phyloP scores from a whole-genome alignment of 2,888 invertebrate genomes.

The Leucophenga montana region DNA sequence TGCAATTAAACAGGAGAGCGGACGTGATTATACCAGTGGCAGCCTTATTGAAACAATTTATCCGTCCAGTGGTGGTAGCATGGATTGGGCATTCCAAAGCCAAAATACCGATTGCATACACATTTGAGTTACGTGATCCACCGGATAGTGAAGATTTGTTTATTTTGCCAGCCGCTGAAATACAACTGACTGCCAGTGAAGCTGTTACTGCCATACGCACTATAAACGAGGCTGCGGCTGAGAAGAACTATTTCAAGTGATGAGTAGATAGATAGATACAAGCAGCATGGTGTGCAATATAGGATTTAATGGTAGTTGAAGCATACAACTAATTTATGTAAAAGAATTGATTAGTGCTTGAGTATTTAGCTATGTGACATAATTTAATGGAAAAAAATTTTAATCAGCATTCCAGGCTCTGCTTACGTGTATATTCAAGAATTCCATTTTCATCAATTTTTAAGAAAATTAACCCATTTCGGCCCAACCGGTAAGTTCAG shows the following conservation, averaged over 20 bases:
- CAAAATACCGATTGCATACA: slow-evolving; percentile 70
- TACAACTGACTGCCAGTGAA: slow-evolving; percentile 69
- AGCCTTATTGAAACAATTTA: slow-evolving; percentile 72
- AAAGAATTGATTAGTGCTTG: no score
- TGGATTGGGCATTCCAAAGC: slow-evolving; percentile 69
- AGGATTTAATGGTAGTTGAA: no score
- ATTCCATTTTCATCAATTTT: no score
- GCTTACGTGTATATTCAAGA: no score
- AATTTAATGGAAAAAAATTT: no score
- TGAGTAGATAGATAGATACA: neutral
- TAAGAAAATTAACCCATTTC: no score
- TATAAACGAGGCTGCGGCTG: slow-evolving; percentile 67
- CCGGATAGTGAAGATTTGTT: slow-evolving; percentile 71
- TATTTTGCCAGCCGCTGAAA: slow-evolving; percentile 70
- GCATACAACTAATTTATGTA: no score
- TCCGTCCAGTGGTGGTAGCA: slow-evolving; percentile 72
- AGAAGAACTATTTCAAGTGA: slow-evolving; percentile 69
- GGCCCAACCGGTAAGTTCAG: no score
- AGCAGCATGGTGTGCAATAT: no score
- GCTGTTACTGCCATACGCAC: slow-evolving; percentile 68
- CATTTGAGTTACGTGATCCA: slow-evolving; percentile 72
- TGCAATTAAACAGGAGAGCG: slow-evolving; percentile 66
- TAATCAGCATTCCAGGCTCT: no score
- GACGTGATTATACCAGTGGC: slow-evolving; percentile 69
- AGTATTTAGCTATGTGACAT: no score